Base-by-base conservation (phyloP, 2,113 vertebrate genomes). In the Cygnus atratus region DNA sequence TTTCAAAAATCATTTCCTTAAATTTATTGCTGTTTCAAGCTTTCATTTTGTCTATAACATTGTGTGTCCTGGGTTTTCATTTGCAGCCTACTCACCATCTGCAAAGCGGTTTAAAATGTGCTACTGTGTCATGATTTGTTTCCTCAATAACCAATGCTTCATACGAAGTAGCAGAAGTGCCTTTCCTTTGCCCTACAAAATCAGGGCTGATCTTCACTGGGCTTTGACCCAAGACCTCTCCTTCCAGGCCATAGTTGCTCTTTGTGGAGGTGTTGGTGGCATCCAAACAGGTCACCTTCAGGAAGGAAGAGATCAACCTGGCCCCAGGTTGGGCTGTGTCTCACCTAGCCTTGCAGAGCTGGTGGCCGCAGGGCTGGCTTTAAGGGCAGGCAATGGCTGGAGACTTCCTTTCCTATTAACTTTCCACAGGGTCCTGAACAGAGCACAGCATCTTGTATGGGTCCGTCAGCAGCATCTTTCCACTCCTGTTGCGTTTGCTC, bases 1-100 rank as follows among this genome's bases (percentile, higher is more conserved):
- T 73, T 91, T 93, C 50, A 91, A 62, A 91, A 90, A 94, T 63
- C 1, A 86, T 82, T 95, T 95, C 96, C 89, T 89, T 89, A 43
- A 55, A 85, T 63, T 90, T 84, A 89, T 35, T 88, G 54, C 83
- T 75, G 43, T 61, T 93, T 87, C 57, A 84, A 43, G 54, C 57
- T 92, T 92, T 92, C 25, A 0, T 87, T 93, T 50, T 54, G 58
- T 41, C 83, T 76, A 3, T 19, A 79, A 62, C 13, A 24, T 46
- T 93, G 15, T 80, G 71, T 78, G 24, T 67, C 52, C 48, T 29
- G 35, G 41, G 48, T 59, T 94, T 81, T 89, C 28, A n/a, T 93
- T 58, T 82, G 39, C 73, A 87, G 67, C 61, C 73, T 73, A 59
- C 52, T 89, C 63, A 24, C 79, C 73, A 78, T 88, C 87, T 90